A percentile compares a stretch with the other conserved stretches of the same genome.
These are phyloP conservation scores for Equus przewalskii DNA, from an alignment of 2,113 vertebrate genomes.

Conservation along the genomic window DNA sequence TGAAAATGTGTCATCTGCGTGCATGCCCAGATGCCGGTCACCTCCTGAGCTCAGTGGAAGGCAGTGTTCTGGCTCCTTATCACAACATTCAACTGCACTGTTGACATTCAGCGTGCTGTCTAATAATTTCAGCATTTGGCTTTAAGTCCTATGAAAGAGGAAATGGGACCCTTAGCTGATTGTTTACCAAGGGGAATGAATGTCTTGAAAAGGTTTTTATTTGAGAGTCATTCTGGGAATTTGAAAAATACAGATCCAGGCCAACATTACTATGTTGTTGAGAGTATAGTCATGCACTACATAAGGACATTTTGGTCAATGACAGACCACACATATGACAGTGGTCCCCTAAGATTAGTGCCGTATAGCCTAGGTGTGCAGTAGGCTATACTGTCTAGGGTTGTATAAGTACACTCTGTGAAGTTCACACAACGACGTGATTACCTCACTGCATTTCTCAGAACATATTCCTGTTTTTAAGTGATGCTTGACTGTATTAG, in stretches of 20 bases:
- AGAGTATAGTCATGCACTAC: background rate
- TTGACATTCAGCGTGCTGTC: background rate
- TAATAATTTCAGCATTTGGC: background rate
- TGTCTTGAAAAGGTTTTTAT: background rate
- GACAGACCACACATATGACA: too few relatives aligned
- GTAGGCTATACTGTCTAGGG: too few relatives aligned
- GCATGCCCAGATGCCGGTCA: accelerated
- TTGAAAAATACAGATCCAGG: background rate
- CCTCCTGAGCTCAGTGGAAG: background rate
- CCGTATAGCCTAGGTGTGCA: too few relatives aligned
- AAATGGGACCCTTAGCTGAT: background rate
- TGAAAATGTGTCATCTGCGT: background rate
- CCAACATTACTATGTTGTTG: background rate
- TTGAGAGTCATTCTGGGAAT: background rate
- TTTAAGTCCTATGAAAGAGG: background rate
- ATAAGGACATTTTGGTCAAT: too few relatives aligned
- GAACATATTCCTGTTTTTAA: too few relatives aligned
- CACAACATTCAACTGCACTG: background rate
- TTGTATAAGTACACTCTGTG: too few relatives aligned
- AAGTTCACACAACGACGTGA: too few relatives aligned
- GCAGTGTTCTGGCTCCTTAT: background rate
- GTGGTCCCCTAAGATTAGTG: too few relatives aligned
- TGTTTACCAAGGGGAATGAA: background rate
- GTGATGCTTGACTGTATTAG: too few relatives aligned
- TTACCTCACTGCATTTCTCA: too few relatives aligned